Conservation (phyloP, 2,888 invertebrate species). For the Tineola bisselliella region DNA sequence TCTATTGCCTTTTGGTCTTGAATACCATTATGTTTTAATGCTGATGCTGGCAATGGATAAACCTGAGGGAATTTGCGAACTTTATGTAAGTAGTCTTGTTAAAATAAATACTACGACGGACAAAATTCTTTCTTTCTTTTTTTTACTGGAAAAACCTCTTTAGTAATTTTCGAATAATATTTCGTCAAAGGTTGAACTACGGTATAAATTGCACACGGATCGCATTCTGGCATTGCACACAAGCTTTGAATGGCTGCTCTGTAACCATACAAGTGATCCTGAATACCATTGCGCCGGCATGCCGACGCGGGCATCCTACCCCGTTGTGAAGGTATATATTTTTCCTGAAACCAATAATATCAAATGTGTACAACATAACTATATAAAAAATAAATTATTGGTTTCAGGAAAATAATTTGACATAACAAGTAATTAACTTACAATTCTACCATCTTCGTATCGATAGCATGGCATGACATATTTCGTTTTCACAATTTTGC, state of each 20-base stretch:
- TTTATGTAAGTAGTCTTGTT: background rate
- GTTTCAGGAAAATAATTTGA: constrained; percentile 22
- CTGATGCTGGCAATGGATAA: constrained; percentile 44
- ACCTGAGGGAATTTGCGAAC: constrained; percentile 35
- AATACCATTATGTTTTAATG: constrained; percentile 50
- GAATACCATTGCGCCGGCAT: constrained; percentile 50
- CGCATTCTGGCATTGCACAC: constrained; percentile 29
- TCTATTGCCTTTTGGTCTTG: constrained; percentile 51
- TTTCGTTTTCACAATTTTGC: constrained; percentile 42
- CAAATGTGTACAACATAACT: constrained; percentile 18
- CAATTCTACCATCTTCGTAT: constrained; percentile 59
- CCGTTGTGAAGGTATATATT: constrained; percentile 48
- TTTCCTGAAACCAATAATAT: constrained; percentile 61
- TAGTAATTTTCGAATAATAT: constrained; percentile 38
- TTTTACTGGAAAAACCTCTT: constrained; percentile 40
- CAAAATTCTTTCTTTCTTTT: constrained; percentile 26
- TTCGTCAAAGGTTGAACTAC: constrained; percentile 38
- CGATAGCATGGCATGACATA: constrained; percentile 58
- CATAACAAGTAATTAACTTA: constrained; percentile 30
- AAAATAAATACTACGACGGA: background rate
- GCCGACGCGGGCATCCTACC: constrained; percentile 50
- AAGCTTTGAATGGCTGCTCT: constrained; percentile 47
- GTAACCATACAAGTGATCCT: constrained; percentile 55
- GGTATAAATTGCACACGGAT: constrained; percentile 32
- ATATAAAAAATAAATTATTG: constrained; percentile 18